Evolutionary conservation across 2,113 vertebrate genomes (phyloP).

Genomic region (Leiothrix lutea): DNA sequence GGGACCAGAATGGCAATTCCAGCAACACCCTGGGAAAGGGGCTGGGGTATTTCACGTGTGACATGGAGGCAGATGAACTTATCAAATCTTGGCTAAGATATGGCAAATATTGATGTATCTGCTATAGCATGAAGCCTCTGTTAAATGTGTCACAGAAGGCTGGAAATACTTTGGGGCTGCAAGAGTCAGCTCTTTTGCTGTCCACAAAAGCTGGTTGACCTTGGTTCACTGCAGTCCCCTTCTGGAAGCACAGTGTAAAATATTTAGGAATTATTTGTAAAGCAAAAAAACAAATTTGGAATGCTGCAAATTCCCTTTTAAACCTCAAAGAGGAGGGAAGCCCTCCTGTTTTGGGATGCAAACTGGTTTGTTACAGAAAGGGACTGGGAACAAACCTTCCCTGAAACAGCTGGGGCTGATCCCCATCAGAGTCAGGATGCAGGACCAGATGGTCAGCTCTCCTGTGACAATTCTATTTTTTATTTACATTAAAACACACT

Average conservation of each 20-base stretch:
- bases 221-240: background rate
- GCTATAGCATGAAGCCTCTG: background rate
- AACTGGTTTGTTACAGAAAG: background rate
- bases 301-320: background rate
- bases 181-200: background rate
- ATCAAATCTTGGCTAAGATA: background rate
- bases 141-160: background rate
- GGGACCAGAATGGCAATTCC: background rate
- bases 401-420: background rate
- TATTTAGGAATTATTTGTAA: background rate
- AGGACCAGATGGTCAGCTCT: background rate
- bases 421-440: background rate
- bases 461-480: background rate
- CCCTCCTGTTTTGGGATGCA: background rate
- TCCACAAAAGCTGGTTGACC: background rate
- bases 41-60: background rate
- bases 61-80: background rate
- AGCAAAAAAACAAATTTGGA: background rate
- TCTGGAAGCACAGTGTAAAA: background rate
- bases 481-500: background rate
- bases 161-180: background rate
- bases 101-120: background rate
- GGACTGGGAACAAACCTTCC: background rate
- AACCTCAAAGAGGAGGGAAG: background rate
- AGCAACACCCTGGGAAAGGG: background rate